Evolutionary conservation across 2,888 invertebrate species (phyloP), one percentile per base, ranked within the genome.

Genomic region (Lymantria dispar): DNA sequence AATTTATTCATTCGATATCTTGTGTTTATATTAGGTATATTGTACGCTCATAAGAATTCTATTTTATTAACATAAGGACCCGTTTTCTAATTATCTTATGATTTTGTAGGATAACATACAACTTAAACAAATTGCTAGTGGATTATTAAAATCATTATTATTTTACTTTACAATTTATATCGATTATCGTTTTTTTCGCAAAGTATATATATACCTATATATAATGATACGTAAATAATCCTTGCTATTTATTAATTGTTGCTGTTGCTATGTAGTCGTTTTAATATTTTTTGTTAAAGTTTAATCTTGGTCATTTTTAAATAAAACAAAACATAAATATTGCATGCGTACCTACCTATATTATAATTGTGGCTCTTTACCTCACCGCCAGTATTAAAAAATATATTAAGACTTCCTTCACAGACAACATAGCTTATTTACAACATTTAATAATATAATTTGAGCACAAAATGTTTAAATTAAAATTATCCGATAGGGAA

Each of bases 361-460:
- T 8, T 47, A 42, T 58, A 61, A 56, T 48, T 58, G 33, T 54
- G 43, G 10, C 39, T 50, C 56, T 48, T 58, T 62, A 47, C 51
- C 45, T 54, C 47, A 15, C 15, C 44, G 29, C 14, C 50, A 47
- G 57, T 52, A 60, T 64, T 57, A 55, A 63, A 65, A 65, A 56
- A 51, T 45, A 44, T 61, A 54, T 61, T 53, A 61, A 62, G 52
- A 46, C 56, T 51, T 49, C 13, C 52, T 60, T 58, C 60, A 61
- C 64, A 55, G 62, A 54, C 55, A 52, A 56, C 60, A 75, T 70
- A 58, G 64, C 76, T 73, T 74, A 70, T 70, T 75, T 70, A 69
- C 66, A 62, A 55, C 60, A 37, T 59, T 64, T 68, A 67, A 72
- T 68, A 68, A 65, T 64, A 62, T 66, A 74, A 74, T 68, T 73